A percentile compares a stretch with the other conserved stretches of the same genome.
These are phyloP conservation scores for Lacanobia wlatinum DNA, from an alignment of 2,888 invertebrate genomes.

Conservation along the genomic window DNA sequence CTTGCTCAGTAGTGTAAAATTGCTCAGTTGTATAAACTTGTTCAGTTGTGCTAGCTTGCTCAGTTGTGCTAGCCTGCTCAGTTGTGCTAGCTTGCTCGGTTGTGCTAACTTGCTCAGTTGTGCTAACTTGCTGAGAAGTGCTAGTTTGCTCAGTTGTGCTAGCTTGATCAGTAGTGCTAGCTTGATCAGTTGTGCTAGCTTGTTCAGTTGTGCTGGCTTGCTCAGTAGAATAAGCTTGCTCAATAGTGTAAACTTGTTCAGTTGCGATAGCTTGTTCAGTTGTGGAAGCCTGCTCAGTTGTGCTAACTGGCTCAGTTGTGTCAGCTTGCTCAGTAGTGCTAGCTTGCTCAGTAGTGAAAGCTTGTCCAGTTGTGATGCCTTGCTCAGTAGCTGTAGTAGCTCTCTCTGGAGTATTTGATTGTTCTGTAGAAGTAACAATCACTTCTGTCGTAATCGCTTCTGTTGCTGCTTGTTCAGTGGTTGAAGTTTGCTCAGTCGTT, in stretches of 20 bases:
- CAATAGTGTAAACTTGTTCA: not conserved
- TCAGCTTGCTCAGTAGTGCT: not conserved
- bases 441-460: not conserved
- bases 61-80: not conserved
- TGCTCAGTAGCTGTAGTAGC: slow-evolving; percentile 3
- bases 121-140: slow-evolving; percentile 1
- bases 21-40: too few species aligned
- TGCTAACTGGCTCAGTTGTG: not conserved
- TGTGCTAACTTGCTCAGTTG: too few species aligned
- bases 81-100: not conserved
- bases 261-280: not conserved
- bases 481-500: not conserved
- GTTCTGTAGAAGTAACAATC: not conserved
- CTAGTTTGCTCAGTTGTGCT: too few species aligned
- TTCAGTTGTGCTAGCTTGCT: not conserved
- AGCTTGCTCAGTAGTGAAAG: not conserved
- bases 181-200: too few species aligned
- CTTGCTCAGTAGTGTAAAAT: not conserved
- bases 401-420: not conserved
- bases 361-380: not conserved
- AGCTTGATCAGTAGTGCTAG: too few species aligned
- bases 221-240: too few species aligned
- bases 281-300: too few species aligned
- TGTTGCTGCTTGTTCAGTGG: not conserved
- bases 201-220: too few species aligned